Evolutionary conservation across 2,113 vertebrate genomes (phyloP).

Genomic region (Rhynchopsitta pachyrhyncha): DNA sequence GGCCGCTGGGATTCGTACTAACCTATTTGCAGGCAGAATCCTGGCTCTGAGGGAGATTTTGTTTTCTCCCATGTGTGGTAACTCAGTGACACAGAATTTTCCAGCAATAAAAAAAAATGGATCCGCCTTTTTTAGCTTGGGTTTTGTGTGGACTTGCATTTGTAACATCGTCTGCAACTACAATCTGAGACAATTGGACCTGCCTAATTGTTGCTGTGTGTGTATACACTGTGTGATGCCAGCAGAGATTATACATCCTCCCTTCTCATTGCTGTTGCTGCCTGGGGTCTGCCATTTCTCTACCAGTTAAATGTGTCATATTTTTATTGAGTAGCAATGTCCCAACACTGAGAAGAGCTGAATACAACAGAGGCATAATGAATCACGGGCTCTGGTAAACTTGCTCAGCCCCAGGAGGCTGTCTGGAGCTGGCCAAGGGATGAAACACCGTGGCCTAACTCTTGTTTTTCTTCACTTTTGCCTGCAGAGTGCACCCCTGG

Average conservation of each 20-base stretch:
- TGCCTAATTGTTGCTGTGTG: slow-evolving; percentile 3
- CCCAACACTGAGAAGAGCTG: neutral
- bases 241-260: neutral
- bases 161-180: neutral
- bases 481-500: neutral
- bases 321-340: neutral
- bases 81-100: neutral
- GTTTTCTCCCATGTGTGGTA: neutral
- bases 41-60: neutral
- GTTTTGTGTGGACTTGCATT: slow-evolving; percentile 2
- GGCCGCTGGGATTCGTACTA: neutral
- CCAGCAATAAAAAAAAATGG: neutral
- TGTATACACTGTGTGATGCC: neutral
- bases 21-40: neutral
- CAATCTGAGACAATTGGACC: neutral
- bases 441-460: neutral
- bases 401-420: neutral
- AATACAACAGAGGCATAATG: neutral
- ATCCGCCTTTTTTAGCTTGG: neutral
- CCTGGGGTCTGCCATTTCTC: neutral
- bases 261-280: neutral
- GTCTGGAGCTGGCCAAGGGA: neutral
- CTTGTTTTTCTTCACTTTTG: neutral
- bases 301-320: neutral
- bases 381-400: neutral